Percentiles rank a stretch among this genome's conserved stretches.
phyloP scores from a whole-genome alignment of 2,888 invertebrate species.

The Campoplex nolae region DNA sequence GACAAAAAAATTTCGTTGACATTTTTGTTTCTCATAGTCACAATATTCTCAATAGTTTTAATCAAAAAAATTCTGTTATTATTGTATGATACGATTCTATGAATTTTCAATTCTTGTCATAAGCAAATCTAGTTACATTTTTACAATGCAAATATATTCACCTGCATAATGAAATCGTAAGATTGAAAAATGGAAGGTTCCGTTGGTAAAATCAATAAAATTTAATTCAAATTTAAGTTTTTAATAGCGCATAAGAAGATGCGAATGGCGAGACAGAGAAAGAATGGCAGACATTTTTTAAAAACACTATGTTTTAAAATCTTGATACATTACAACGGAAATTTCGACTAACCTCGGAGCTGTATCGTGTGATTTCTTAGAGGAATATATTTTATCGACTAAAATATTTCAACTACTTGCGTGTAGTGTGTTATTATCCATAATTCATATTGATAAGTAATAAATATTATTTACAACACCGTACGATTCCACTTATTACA shows the following conservation, averaged over 20 bases:
- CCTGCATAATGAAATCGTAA: background rate
- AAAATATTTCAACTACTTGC: background rate
- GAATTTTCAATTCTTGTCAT: background rate
- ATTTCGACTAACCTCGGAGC: background rate
- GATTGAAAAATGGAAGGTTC: background rate
- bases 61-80: background rate
- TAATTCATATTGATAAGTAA: background rate
- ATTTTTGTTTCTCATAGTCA: background rate
- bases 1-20: background rate
- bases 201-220: background rate
- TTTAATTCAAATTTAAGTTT: background rate
- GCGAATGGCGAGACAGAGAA: too few relatives aligned
- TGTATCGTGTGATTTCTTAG: background rate
- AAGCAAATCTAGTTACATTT: background rate
- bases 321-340: background rate
- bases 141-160: background rate
- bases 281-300: too few relatives aligned
- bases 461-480: background rate
- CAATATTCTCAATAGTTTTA: background rate
- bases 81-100: background rate
- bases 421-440: background rate
- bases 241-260: too few relatives aligned
- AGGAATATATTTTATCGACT: background rate
- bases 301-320: background rate
- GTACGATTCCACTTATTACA: background rate